Evolutionary conservation across 2,113 vertebrate genomes (phyloP), one percentile per base, ranked within the genome.

Genomic region (Eolophus roseicapilla): DNA sequence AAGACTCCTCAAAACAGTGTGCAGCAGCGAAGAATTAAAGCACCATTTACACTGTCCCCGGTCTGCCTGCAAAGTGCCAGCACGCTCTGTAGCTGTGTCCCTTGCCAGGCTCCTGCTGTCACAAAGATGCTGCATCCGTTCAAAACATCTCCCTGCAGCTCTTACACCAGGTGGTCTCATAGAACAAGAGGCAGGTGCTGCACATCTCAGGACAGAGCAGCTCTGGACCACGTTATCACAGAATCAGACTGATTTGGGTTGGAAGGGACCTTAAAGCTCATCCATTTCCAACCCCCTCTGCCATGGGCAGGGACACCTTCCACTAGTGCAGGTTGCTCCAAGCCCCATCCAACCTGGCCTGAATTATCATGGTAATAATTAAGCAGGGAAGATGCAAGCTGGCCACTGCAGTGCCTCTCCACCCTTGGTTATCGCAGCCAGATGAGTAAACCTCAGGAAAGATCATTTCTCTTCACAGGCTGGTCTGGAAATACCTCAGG

Each of bases 401-500:
- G 5, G 57, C 63, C 63, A 24, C n/a, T 4, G 31, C 9, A 0
- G 12, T 23, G 79, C 23, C 3, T n/a, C 65, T 33, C 70, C 35
- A 17, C 4, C 0, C 80, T 67, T 12, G 1, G 28, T 10, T 21
- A 4, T 4, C 5, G 1, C 23, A 10, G 77, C 35, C 75, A 43
- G 65, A 47, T 29, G 81, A 91, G 65, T 5, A 57, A 90, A 78
- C 76, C 82, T 49, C 71, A 17, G 47, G 41, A 90, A n/a, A 69
- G 52, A 4, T 41, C 74, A 52, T 57, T 62, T 4, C 63, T 63
- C 62, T 16, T 43, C 55, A 16, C 79, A 35, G 60, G 29, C 82
- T 37, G 70, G 15, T 52, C 92, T 93, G 82, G 50, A 80, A 94
- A 86, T 1, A 75, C 92, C 87, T 92, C 92, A 17, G 71, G 75